phyloP scores from a whole-genome alignment of 2,888 invertebrate genomes.

The Acanthococcus lagerstroemiae region DNA sequence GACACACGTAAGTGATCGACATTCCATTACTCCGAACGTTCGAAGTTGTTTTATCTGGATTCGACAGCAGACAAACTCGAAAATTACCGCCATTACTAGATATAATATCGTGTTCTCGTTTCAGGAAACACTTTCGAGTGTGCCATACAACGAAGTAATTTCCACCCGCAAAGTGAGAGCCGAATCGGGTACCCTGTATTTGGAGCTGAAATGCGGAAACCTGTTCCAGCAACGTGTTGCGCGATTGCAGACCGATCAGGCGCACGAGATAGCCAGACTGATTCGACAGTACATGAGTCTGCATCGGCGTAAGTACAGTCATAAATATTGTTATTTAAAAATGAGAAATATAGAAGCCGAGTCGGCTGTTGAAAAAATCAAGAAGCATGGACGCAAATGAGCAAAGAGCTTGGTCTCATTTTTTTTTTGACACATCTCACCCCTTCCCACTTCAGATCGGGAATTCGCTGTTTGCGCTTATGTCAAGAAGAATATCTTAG shows the following conservation, averaged over 20 bases:
- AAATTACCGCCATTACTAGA: too few species aligned
- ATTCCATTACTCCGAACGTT: background rate
- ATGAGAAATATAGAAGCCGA: too few species aligned
- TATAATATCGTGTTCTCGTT: too few species aligned
- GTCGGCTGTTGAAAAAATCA: background rate
- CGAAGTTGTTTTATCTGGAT: too few species aligned
- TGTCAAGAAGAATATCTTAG: too few species aligned
- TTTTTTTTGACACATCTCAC: background rate
- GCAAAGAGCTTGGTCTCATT: too few species aligned
- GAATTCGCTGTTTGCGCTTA: too few species aligned
- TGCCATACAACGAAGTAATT: conserved; percentile 90
- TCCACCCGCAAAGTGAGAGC: conserved; percentile 85
- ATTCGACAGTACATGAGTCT: conserved; percentile 95
- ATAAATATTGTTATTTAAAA: too few species aligned
- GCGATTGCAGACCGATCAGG: conserved; percentile 91
- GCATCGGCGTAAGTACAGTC: conserved; percentile 50
- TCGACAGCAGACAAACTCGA: too few species aligned
- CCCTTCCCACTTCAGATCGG: background rate
- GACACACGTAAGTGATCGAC: conserved; percentile 58
- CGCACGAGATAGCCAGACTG: conserved; percentile 90
- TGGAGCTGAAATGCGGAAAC: conserved; percentile 96
- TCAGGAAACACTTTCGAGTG: conserved; percentile 79
- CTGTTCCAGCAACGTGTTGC: conserved; percentile 91
- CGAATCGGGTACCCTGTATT: conserved; percentile 79
- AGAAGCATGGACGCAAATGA: background rate